Percentiles rank a stretch among this genome's conserved stretches.
Evolutionary conservation across 2,888 invertebrate species (phyloP).

Genomic region (Zaprionus obscuricornis): DNA sequence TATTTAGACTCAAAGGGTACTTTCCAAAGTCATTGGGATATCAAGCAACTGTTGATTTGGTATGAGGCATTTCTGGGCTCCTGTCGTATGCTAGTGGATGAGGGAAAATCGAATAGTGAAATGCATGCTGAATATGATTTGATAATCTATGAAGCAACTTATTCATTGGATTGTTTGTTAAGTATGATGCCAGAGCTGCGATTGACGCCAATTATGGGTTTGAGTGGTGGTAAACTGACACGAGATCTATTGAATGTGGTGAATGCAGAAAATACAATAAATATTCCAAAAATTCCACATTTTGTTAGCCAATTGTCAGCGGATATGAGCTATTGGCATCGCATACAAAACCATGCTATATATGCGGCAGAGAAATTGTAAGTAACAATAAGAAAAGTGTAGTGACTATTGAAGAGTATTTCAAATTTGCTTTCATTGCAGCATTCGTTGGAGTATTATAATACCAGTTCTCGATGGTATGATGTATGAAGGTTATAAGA

Average conservation of each 20-base stretch:
- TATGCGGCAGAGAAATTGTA: constrained; percentile 50
- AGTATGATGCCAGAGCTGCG: constrained; percentile 5
- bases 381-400: too few relatives aligned
- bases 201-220: constrained; percentile 38
- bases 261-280: constrained; percentile 54
- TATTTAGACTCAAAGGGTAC: constrained; percentile 13
- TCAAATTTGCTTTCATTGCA: background rate
- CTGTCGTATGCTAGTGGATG: constrained; percentile 40
- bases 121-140: constrained; percentile 34
- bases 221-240: constrained; percentile 61
- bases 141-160: constrained; percentile 58
- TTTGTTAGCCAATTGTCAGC: constrained; percentile 38
- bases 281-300: constrained; percentile 48
- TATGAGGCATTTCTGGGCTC: constrained; percentile 52
- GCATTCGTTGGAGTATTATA: constrained; percentile 21
- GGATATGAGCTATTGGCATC: constrained; percentile 53
- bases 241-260: constrained; percentile 36
- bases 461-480: constrained; percentile 21
- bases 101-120: background rate
- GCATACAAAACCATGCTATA: constrained; percentile 52
- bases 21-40: constrained; percentile 22
- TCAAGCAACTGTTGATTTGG: constrained; percentile 59
- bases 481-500: background rate
- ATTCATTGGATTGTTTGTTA: constrained; percentile 42
- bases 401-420: too few relatives aligned